These are phyloP conservation scores for Acanthornis magna DNA, from an alignment of 2,797 vertebrate genomes.

Conservation along the genomic window DNA sequence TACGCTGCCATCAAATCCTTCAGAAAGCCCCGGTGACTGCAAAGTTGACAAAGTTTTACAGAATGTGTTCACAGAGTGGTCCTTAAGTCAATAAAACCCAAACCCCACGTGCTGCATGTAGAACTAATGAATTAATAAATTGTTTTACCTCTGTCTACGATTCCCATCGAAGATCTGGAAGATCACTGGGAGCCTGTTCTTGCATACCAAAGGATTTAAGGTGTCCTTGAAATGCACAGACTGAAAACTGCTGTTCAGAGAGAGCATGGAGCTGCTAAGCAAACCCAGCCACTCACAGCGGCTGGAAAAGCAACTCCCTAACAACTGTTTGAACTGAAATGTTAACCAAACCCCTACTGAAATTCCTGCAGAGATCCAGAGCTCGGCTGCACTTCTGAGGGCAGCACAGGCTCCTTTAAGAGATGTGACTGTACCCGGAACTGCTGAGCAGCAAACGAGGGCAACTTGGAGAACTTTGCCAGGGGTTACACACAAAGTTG, in stretches of 20 bases:
- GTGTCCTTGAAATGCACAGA: neutral
- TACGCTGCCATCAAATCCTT: neutral
- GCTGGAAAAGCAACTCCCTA: neutral
- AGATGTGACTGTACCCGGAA: rapidly evolving
- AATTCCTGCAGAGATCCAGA: rapidly evolving
- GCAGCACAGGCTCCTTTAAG: neutral
- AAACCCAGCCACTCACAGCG: neutral
- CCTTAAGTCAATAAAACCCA: neutral
- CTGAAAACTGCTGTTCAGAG: neutral
- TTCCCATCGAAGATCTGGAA: neutral
- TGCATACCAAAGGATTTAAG: neutral
- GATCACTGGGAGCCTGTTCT: neutral
- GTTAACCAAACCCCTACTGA: rapidly evolving
- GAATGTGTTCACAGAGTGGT: rapidly evolving
- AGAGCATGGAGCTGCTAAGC: neutral
- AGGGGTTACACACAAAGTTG: rapidly evolving
- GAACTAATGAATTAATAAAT: neutral
- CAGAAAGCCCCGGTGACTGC: neutral
- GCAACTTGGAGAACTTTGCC: neutral
- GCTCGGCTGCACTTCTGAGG: neutral
- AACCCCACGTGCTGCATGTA: neutral
- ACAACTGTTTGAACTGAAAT: rapidly evolving
- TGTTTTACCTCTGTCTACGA: neutral
- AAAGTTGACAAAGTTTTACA: neutral
- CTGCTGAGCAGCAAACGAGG: neutral